These are phyloP conservation scores for Dendroctonus valens DNA, from an alignment of 1,140 invertebrate species.

Conservation along the genomic window DNA sequence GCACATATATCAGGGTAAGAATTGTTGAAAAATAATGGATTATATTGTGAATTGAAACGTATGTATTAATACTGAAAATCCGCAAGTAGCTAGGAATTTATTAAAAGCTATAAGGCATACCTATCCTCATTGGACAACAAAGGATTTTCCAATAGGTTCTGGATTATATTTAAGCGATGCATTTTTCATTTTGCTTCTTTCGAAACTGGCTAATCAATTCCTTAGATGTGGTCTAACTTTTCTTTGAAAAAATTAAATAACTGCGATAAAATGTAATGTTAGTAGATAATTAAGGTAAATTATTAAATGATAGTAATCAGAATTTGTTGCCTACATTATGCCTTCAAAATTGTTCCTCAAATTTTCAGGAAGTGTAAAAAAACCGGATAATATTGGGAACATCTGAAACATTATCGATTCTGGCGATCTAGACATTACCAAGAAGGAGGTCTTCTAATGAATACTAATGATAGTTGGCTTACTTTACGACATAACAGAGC, in stretches of 20 bases:
- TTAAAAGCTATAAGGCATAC: constrained; percentile 9
- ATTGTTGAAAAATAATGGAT: no score
- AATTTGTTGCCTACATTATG: no score
- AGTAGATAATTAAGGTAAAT: background rate
- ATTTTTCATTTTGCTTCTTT: constrained; percentile 13
- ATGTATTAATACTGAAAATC: constrained; percentile 1
- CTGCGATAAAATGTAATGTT: background rate
- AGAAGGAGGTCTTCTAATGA: constrained; percentile 28
- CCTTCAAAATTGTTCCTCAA: no score
- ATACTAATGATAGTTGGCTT: constrained; percentile 33
- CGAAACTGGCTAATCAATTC: background rate
- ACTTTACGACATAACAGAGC: constrained; percentile 23
- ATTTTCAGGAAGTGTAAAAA: background rate
- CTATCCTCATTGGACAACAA: constrained; percentile 6
- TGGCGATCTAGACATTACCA: constrained; percentile 28
- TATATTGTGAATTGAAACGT: background rate
- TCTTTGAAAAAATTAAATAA: background rate
- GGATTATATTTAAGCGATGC: constrained; percentile 8
- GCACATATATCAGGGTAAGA: no score
- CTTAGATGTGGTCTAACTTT: background rate
- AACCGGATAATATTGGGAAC: constrained; percentile 24
- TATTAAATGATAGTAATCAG: background rate
- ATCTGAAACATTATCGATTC: constrained; percentile 29
- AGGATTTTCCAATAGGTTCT: constrained; percentile 12
- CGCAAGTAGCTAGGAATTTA: constrained; percentile 6